Base-by-base conservation (phyloP, 2,113 vertebrate genomes). In the Camelus bactrianus region DNA sequence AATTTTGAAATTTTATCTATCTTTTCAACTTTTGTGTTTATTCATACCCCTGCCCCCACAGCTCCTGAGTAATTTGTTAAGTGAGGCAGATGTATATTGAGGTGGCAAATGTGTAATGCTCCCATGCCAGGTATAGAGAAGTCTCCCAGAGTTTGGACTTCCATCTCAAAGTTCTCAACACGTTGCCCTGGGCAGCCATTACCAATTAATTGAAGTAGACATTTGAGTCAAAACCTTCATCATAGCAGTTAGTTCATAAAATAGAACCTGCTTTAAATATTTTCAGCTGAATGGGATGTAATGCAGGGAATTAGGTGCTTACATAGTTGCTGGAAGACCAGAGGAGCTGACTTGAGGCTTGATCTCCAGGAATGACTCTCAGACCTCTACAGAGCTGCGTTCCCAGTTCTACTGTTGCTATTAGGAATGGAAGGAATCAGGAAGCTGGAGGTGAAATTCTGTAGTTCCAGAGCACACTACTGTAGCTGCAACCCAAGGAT, bases 1-100 rank as follows among this genome's bases (percentile, higher is more conserved):
- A 93, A 72, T 30, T 89, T 89, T 79, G 60, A 93, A 94, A 92
- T 95, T 95, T 92, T 91, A 89, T 65, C 69, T 89, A 5, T 65
- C 50, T 95, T 94, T 93, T 72, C 17, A 89, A 50, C 92, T 88
- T 95, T 96, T 84, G 0, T 92, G 14, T 89, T 80, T 96, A 54
- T 80, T 65, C 32, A 67, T 84, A 48, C 48, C 13, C 12, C 9
- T 9, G 17, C 30, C 1, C 32, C 19, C 32, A 30, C 54, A 42
- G 38, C 9, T 35, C 46, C 11, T 5, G 1, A 83, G n/a, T 15
- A 46, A 89, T 95, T 91, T 96, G 58, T 83, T 95, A 80, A 52
- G 38, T 93, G 69, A 52, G 8, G 35, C n/a, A 70, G 20, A 84
- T 75, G 30, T 60, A 17, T 76, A 60, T 16, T 83, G 72, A 80